Base-by-base conservation (phyloP, 1,140 invertebrate genomes). In the Trichoplusia ni region DNA sequence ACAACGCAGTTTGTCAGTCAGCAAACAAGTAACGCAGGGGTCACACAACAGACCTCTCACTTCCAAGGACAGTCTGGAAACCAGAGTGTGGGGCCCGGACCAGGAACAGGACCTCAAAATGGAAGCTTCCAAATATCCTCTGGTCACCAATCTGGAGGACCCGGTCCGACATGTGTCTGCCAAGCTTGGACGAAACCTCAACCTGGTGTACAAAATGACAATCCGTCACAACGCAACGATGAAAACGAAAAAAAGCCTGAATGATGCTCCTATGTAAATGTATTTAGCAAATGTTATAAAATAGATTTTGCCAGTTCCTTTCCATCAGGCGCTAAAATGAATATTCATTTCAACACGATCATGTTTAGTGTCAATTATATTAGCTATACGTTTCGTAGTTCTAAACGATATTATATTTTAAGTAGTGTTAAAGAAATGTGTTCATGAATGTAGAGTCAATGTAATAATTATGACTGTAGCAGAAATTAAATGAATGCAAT, bases 151-250 rank as follows among this genome's bases (percentile, higher is more conserved):
- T 44, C 71, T 4, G 75, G 66, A 23, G 73, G 53, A 2, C 73
- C 75, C 5, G 87, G 85, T 0, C 87, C 85, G 0, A 81, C 87
- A 0, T 90, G 87, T 29, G 79, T 90, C 6, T 90, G 87, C 38
- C 85, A 88, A 65, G 81, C 85, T 0, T 90, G 85, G 83, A 83
- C 85, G 0, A 88, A 88, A 51, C 85, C 81, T 7, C 46, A 56
- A 11, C 29, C 31, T 44, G 37, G 38, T 9, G 14, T 33, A 18
- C 9, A 68, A 0, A 72, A 73, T 9, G 75, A 82, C 18, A 35
- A 14, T 7, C 64, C 67, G 3, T 40, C 63, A 2, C 69, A 73
- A 6, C 77, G 81, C 33, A 75, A 74, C 19, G 67, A 64, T 40
- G 76, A 80, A 6, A 82, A 78, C 33, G 40, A 13, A 16, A 66